These are phyloP conservation scores for Eospalax fontanierii DNA, from an alignment of 2,797 vertebrate species.

Conservation along the genomic window DNA sequence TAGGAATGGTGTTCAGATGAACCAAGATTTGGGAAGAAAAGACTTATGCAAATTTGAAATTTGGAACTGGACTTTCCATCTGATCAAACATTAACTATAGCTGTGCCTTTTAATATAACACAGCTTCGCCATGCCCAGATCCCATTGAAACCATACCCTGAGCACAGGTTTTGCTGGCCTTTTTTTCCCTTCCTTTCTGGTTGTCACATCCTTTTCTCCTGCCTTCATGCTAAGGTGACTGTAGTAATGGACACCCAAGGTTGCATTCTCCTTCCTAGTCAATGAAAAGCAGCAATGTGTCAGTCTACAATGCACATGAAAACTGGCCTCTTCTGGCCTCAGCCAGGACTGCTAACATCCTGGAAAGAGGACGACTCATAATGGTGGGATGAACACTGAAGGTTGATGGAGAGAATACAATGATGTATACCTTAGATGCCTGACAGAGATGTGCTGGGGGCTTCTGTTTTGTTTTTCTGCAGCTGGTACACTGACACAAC, in stretches of 20 bases:
- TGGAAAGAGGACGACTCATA: background rate
- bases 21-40: slow-evolving; percentile 32
- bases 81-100: background rate
- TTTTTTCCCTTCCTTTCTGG: background rate
- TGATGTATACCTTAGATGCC: background rate
- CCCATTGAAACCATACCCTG: background rate
- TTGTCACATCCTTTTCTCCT: background rate
- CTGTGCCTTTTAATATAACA: background rate
- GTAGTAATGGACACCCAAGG: background rate
- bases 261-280: background rate
- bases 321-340: background rate
- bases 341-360: background rate
- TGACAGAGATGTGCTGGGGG: background rate
- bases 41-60: slow-evolving; percentile 34
- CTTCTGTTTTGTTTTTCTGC: background rate
- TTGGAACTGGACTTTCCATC: slow-evolving; percentile 25
- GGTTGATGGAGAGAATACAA: background rate
- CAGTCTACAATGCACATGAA: background rate
- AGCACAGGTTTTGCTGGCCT: background rate
- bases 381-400: background rate
- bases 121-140: background rate
- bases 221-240: background rate
- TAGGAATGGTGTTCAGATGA: background rate
- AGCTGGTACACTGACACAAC: background rate
- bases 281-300: background rate